These are phyloP conservation scores for Luperina testacea DNA, from an alignment of 2,888 invertebrate species.

Conservation along the genomic window DNA sequence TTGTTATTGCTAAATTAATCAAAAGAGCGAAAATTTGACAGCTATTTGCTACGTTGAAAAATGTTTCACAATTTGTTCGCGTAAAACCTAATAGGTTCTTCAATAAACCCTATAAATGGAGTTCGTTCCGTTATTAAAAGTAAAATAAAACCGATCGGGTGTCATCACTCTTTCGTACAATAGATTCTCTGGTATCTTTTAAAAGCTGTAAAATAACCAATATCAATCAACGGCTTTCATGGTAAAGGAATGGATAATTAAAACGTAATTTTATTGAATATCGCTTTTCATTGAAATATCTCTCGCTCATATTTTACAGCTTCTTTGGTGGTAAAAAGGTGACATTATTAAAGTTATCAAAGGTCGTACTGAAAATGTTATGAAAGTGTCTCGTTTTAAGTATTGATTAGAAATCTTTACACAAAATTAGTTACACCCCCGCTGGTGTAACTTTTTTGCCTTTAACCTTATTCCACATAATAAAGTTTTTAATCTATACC, in stretches of 20 bases:
- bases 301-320: conserved; percentile 23
- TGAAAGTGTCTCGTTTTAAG: background rate
- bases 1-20: background rate
- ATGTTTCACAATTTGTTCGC: background rate
- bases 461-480: background rate
- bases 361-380: background rate
- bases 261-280: conserved; percentile 41
- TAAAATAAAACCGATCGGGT: conserved; percentile 38
- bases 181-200: conserved; percentile 22
- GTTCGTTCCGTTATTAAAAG: conserved; percentile 30
- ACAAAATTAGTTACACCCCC: background rate
- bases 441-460: background rate
- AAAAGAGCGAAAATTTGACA: background rate
- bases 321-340: conserved; percentile 11
- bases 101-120: conserved; percentile 2
- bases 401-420: background rate
- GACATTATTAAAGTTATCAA: background rate
- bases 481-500: background rate
- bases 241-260: conserved; percentile 11
- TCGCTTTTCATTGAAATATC: conserved; percentile 23
- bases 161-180: conserved; percentile 44
- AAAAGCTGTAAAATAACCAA: conserved; percentile 49
- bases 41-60: background rate
- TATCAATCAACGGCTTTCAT: conserved; percentile 50
- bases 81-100: conserved; percentile 2